Base-by-base conservation (phyloP, 1,140 invertebrate genomes). In the Harpegnathos saltator region DNA sequence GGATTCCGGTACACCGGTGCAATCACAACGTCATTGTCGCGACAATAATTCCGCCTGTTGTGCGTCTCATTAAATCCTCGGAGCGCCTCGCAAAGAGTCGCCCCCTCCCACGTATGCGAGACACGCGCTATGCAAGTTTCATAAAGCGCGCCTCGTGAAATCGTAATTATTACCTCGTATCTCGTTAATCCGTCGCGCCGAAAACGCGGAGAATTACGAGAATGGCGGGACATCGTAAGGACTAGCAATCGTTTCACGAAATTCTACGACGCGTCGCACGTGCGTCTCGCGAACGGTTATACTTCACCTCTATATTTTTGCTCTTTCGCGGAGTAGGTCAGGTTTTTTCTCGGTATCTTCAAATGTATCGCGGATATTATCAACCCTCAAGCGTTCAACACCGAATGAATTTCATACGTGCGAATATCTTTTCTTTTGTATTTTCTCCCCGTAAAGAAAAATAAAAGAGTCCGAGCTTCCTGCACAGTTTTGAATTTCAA, bases 141-240 rank as follows among this genome's bases (percentile, higher is more conserved):
- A 80, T 69, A 58, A 80, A 80, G 50, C 75, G 75, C 33, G 65
- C 14, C 65, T 59, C 38, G 75, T 71, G 65, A 58, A 69, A 69
- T 80, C 65, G 22, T 80, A 80, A 80, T 71, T 80, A 71, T 71
- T 29, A 69, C 65, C n/a, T n/a, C n/a, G 54, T 58, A 80, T 17
- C 68, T 56, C 65, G 75, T 80, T 80, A 80, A 80, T 80, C 71
- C 9, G 33, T 17, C 54, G 22, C 24, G 75, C 52, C 22, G 44
- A 22, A 26, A 80, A 80, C 33, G n/a, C 17, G 52, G 14, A 22
- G 15, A 77, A 54, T 77, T 66, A 58, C n/a, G 65, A 19, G 22
- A 15, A 56, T 50, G 24, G 50, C 38, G 22, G 2, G 26, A 29
- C 3, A 24, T 38, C 14, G 12, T 50, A 11, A 78, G 33, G 29